phyloP scores from a whole-genome alignment of 1,140 invertebrate genomes.

The Brachionus asplanchnoidis region DNA sequence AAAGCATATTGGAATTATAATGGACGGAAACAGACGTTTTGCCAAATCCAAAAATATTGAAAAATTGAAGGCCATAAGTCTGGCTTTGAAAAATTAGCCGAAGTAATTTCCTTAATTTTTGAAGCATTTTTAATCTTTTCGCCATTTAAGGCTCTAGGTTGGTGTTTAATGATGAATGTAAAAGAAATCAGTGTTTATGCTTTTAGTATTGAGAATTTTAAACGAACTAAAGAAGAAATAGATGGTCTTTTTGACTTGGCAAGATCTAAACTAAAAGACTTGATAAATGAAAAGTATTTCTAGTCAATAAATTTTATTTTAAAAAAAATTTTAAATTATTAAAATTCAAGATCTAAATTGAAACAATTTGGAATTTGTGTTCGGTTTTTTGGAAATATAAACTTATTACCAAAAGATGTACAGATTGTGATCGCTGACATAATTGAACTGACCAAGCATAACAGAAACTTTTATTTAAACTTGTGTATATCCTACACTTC shows the following conservation, averaged over 20 bases:
- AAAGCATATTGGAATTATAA: constrained; percentile 88
- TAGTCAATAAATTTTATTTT: background rate
- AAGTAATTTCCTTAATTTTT: constrained; percentile 57
- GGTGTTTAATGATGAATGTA: constrained; percentile 69
- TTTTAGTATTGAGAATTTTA: constrained; percentile 99
- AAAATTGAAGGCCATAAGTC: constrained; percentile 75
- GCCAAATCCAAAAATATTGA: constrained; percentile 74
- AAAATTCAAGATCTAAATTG: constrained; percentile 63
- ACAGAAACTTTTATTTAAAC: background rate
- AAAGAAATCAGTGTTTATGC: constrained; percentile 94
- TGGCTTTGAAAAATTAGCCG: constrained; percentile 89
- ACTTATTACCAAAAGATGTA: constrained; percentile 73
- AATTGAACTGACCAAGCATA: constrained; percentile 72
- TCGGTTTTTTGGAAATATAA: constrained; percentile 79
- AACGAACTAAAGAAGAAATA: constrained; percentile 84
- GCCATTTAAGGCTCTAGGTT: constrained; percentile 62
- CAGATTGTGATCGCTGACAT: constrained; percentile 72
- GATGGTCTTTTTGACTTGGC: constrained; percentile 79
- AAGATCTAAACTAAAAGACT: constrained; percentile 70
- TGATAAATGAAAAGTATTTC: constrained; percentile 73
- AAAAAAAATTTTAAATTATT: background rate
- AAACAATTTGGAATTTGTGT: constrained; percentile 79
- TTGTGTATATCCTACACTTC: constrained; percentile 19
- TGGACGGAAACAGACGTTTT: constrained; percentile 96
- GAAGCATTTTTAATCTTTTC: background rate